A percentile compares a stretch with the other conserved stretches of the same genome.
Evolutionary conservation across 2,888 invertebrate species (phyloP).

Genomic region (Elysia crispata): DNA sequence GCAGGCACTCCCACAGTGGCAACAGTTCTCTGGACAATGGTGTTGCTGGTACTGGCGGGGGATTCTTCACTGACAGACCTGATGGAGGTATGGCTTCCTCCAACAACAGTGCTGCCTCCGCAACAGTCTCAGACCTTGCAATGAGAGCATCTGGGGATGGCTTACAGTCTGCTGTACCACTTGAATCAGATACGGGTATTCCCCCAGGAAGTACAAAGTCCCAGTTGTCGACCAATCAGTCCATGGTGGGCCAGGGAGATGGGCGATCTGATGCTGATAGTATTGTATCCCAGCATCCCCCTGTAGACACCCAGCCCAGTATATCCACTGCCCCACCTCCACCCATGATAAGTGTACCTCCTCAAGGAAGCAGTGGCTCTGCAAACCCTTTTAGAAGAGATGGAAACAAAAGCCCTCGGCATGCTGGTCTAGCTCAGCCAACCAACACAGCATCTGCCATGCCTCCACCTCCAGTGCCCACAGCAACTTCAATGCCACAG

Average conservation of each 20-base stretch:
- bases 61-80: constrained; percentile 37
- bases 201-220: background rate
- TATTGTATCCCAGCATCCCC: too few species aligned
- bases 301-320: too few species aligned
- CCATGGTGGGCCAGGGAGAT: too few species aligned
- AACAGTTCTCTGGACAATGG: constrained; percentile 52
- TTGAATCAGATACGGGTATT: background rate
- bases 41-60: background rate
- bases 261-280: too few species aligned
- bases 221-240: background rate
- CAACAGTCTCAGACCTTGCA: too few species aligned
- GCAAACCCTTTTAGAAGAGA: constrained; percentile 14
- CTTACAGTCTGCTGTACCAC: background rate
- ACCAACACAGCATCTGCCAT: background rate
- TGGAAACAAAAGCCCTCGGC: background rate
- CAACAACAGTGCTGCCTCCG: too few species aligned
- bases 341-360: background rate
- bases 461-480: background rate
- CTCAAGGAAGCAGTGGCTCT: background rate
- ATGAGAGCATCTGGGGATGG: too few species aligned
- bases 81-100: constrained; percentile 12
- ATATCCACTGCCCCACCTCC: too few species aligned
- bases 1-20: constrained; percentile 16
- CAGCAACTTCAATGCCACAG: background rate
- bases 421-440: background rate